Percentiles rank a stretch among this genome's conserved stretches.
Evolutionary conservation across 1,140 invertebrate genomes (phyloP).

Genomic region (Hydropsyche tenuis): DNA sequence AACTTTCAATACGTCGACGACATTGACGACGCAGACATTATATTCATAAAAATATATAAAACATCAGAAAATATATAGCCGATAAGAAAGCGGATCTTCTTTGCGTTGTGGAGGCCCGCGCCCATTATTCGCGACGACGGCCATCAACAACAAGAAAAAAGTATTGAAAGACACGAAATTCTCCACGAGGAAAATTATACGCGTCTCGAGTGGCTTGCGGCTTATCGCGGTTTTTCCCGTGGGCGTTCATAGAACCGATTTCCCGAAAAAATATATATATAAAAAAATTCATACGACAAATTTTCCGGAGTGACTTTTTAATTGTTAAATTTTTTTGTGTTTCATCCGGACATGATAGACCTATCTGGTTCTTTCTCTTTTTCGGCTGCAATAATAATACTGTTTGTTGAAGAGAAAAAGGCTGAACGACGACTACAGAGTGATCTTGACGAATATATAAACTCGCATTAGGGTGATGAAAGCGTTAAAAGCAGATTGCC

Average conservation of each 20-base stretch:
- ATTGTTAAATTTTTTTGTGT: no score
- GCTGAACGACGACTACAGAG: background rate
- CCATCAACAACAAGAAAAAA: slow-evolving; percentile 11
- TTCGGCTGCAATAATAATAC: slow-evolving; percentile 4
- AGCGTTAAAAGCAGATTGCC: slow-evolving; percentile 14
- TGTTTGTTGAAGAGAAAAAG: background rate
- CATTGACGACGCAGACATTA: no score
- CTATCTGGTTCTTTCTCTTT: no score
- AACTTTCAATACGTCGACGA: no score
- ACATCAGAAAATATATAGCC: no score
- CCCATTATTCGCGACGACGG: slow-evolving; percentile 13
- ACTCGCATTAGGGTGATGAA: slow-evolving; percentile 24
- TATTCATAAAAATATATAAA: no score
- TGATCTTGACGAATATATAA: slow-evolving; percentile 26
- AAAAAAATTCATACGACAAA: no score
- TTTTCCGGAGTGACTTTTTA: no score
- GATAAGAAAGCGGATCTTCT: slow-evolving; percentile 2
- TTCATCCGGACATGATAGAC: no score
- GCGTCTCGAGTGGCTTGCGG: slow-evolving; percentile 12
- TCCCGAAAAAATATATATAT: no score
- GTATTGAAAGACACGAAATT: slow-evolving; percentile 19
- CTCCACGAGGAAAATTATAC: slow-evolving; percentile 18
- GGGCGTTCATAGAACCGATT: slow-evolving; percentile 5
- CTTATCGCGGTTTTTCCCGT: slow-evolving; percentile 14
- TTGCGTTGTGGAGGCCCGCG: background rate